Evolutionary conservation across 2,888 invertebrate species (phyloP).

Genomic region (Pristionchus entomophagus): DNA sequence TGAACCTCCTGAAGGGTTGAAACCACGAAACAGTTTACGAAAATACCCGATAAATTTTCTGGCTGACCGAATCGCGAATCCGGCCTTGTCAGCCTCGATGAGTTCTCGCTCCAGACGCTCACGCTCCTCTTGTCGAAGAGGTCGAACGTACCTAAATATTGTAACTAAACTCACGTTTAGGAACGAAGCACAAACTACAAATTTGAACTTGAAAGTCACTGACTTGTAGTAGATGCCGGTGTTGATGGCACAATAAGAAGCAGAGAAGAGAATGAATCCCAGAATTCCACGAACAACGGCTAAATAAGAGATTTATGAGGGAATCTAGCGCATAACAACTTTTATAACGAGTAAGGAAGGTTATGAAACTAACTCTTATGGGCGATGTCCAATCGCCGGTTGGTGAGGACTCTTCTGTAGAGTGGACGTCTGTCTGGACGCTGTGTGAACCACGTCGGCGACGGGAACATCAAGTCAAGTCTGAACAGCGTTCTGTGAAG

Average conservation of each 20-base stretch:
- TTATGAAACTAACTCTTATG: constrained; percentile 68
- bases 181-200: neutral
- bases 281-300: constrained; percentile 68
- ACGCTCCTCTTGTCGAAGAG: constrained; percentile 68
- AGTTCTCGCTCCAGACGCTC: constrained; percentile 70
- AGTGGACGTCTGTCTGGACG: constrained; percentile 71
- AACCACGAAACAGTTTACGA: too few species aligned
- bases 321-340: neutral
- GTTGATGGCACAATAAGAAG: constrained; percentile 69
- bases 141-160: constrained; percentile 61
- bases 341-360: neutral
- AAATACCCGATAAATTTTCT: too few species aligned
- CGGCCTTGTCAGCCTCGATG: constrained; percentile 73
- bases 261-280: constrained; percentile 69
- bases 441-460: constrained; percentile 45
- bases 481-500: constrained; percentile 29
- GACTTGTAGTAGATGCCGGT: constrained; percentile 70
- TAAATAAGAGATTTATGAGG: constrained; percentile 49
- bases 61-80: constrained; percentile 48
- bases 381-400: constrained; percentile 70
- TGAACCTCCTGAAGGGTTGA: neutral
- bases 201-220: neutral
- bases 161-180: neutral
- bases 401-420: constrained; percentile 73
- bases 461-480: constrained; percentile 43